Evolutionary conservation across 2,797 vertebrate genomes (phyloP).

Genomic region (Chlorospingus flavigularis): DNA sequence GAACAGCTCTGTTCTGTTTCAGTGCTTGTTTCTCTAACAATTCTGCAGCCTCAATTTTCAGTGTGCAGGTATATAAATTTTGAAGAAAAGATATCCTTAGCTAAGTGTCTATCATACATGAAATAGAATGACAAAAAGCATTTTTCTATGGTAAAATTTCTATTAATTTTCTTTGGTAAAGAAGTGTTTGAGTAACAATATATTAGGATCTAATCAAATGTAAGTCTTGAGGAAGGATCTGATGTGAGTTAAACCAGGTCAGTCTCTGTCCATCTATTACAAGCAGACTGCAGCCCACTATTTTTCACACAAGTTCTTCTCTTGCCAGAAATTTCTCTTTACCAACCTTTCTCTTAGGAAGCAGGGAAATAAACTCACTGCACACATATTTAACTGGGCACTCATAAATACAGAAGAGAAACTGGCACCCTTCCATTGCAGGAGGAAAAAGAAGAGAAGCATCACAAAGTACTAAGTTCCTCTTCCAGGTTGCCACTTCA

Average conservation of each 20-base stretch:
- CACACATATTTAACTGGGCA: neutral
- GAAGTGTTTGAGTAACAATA: neutral
- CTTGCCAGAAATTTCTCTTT: neutral
- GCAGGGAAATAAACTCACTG: neutral
- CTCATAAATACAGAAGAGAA: neutral
- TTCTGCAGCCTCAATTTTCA: neutral
- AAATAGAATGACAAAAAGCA: neutral
- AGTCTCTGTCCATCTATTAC: neutral
- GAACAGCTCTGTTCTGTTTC: neutral
- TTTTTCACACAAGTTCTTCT: neutral
- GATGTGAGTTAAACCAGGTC: neutral
- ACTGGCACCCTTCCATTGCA: neutral
- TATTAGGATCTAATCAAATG: neutral
- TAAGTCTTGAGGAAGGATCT: neutral
- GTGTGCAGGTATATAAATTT: neutral
- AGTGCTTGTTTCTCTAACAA: neutral
- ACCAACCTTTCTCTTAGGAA: neutral
- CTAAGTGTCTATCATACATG: neutral
- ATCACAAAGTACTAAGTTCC: neutral
- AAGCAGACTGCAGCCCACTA: neutral
- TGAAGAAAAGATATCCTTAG: neutral
- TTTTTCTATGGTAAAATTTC: neutral
- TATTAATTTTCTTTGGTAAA: neutral
- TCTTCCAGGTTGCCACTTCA: neutral
- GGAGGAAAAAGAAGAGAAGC: neutral